Base-by-base conservation (phyloP, 2,113 vertebrate species). In the Eulacestoma nigropectus region DNA sequence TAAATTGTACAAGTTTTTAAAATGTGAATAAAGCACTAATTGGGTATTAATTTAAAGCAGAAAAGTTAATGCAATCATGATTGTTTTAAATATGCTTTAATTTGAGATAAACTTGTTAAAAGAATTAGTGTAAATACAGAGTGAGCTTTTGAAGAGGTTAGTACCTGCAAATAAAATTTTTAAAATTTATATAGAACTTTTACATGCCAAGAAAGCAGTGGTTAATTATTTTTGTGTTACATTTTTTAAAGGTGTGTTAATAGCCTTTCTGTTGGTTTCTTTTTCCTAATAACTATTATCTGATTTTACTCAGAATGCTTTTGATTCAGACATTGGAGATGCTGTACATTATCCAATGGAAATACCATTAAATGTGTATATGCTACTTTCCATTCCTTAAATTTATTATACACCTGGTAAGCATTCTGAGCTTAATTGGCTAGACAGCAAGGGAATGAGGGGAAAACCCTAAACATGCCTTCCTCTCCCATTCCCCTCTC, bases 21-120 rank as follows among this genome's bases (percentile, higher is more conserved):
- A 97, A 97, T 98, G 97, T 98, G 96, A 98, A 96, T 97, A 98
- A 97, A 97, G 97, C 97, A 97, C 97, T 97, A 98, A 97, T 97
- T 98, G 96, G 97, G 93, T 98, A 96, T 97, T 98, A 97, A 97
- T 97, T 98, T 97, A 97, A 98, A 97, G 93, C 96, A 97, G 96
- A 97, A 95, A 95, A 97, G 95, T 97, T 94, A 95, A 94, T 98
- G 89, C 94, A 92, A 95, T 93, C 84, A 95, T 97, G 97, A 94
- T 97, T 98, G 96, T 95, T 97, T 96, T 93, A 95, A 90, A 96
- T 96, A 96, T 97, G 96, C 95, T 97, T 95, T 97, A 87, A 85
- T 94, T 83, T 95, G 95, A 87, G 92, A 97, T 97, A 95, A 97
- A 88, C 62, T 85, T 96, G 78, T 96, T 94, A 93, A 87, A 95